Conservation (phyloP, 1,140 invertebrate species). For the Argopecten irradians region DNA sequence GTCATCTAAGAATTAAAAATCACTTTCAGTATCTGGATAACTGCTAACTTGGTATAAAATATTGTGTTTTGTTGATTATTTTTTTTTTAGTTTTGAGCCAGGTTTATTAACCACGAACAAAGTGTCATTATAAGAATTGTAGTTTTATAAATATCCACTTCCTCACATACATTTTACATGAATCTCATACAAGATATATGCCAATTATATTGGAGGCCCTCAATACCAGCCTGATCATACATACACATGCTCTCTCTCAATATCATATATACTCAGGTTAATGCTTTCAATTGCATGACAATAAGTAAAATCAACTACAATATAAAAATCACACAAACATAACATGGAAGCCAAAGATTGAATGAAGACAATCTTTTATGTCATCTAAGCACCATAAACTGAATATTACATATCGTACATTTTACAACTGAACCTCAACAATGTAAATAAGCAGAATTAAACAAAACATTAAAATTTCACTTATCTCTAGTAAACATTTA, state of each 20-base stretch:
- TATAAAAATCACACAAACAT: background rate
- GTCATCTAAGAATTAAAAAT: too few species aligned
- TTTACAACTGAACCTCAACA: background rate
- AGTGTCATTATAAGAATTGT: too few species aligned
- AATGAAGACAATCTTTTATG: background rate
- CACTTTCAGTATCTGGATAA: too few species aligned
- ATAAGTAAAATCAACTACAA: background rate
- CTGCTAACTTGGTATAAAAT: too few species aligned
- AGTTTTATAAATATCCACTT: too few species aligned
- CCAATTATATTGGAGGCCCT: background rate
- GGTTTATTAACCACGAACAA: too few species aligned
- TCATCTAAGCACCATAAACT: background rate
- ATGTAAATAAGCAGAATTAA: background rate
- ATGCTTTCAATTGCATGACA: background rate
- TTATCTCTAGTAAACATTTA: background rate
- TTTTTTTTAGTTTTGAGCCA: too few species aligned
- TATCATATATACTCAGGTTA: background rate
- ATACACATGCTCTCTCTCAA: background rate
- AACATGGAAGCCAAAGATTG: constrained; percentile 3
- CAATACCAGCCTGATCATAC: too few species aligned
- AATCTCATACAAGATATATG: too few species aligned
- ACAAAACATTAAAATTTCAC: background rate
- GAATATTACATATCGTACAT: background rate
- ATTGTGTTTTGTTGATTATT: too few species aligned
- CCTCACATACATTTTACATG: too few species aligned